These are phyloP conservation scores for Emmelina monodactyla DNA, from an alignment of 2,888 invertebrate genomes.

Conservation along the genomic window DNA sequence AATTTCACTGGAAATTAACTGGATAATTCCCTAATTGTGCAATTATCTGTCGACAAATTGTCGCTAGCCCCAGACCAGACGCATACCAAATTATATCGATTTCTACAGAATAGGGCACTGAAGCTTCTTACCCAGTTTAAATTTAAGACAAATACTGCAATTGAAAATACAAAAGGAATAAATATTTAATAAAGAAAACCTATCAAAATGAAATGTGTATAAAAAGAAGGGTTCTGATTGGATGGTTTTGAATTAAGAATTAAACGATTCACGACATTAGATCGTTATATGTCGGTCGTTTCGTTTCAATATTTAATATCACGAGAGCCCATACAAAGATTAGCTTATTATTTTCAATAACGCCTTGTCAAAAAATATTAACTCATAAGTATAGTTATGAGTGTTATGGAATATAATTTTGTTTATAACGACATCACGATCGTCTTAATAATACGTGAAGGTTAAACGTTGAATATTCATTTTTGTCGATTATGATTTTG, in stretches of 20 bases:
- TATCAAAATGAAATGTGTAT: no score
- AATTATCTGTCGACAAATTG: constrained; percentile 55
- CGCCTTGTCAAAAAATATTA: constrained; percentile 59
- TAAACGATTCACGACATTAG: no score
- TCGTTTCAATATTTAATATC: background rate
- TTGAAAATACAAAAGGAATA: no score
- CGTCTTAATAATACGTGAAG: constrained; percentile 55
- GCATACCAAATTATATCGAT: constrained; percentile 22
- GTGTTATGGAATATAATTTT: constrained; percentile 63
- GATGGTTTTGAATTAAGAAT: no score
- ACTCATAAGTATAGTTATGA: constrained; percentile 61
- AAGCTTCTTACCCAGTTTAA: no score
- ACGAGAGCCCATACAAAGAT: constrained; percentile 15
- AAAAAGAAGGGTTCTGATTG: no score
- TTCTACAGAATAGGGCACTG: constrained; percentile 1
- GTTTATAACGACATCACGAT: constrained; percentile 59
- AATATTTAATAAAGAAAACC: no score
- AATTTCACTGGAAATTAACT: constrained; percentile 58
- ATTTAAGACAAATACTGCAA: no score
- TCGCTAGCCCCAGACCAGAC: background rate
- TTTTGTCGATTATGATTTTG: constrained; percentile 58
- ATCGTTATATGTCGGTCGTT: no score
- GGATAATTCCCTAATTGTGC: constrained; percentile 59
- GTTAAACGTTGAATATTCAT: constrained; percentile 64
- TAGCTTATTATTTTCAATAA: constrained; percentile 48